Conservation (phyloP, 2,888 invertebrate species). For the Tinea pellionella region DNA sequence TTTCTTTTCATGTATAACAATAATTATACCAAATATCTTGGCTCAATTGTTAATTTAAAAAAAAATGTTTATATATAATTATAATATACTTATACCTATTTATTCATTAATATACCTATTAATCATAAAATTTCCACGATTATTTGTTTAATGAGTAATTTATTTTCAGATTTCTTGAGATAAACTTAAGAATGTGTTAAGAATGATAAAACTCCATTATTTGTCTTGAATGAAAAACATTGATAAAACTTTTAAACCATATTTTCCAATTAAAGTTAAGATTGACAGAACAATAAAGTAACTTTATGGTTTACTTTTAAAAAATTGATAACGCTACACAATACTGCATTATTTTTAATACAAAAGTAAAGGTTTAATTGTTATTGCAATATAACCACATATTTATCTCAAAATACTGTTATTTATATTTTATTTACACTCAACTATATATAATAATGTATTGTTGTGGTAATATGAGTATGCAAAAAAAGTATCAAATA, state of each 20-base stretch:
- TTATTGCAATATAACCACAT: no score
- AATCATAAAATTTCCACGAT: conserved; percentile 15
- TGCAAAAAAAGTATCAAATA: background rate
- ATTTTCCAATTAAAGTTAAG: background rate
- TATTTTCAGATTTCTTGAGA: conserved; percentile 15
- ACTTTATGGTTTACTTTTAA: no score
- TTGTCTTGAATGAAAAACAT: background rate
- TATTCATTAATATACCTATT: background rate
- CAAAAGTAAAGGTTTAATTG: no score
- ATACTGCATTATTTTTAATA: no score
- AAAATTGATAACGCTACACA: background rate
- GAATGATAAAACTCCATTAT: conserved; percentile 8
- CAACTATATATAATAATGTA: no score
- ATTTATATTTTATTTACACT: no score
- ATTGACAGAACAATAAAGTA: background rate
- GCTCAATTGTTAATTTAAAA: no score
- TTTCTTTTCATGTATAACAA: no score
- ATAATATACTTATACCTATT: background rate
- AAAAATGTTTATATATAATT: background rate
- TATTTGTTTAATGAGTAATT: conserved; percentile 15
- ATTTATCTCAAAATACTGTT: no score
- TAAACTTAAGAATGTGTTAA: conserved; percentile 15
- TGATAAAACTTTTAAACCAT: no score
- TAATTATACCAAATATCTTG: no score
- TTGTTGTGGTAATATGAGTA: no score